Base-by-base conservation (phyloP, 2,888 invertebrate genomes). In the Eumerus sabulonum region DNA sequence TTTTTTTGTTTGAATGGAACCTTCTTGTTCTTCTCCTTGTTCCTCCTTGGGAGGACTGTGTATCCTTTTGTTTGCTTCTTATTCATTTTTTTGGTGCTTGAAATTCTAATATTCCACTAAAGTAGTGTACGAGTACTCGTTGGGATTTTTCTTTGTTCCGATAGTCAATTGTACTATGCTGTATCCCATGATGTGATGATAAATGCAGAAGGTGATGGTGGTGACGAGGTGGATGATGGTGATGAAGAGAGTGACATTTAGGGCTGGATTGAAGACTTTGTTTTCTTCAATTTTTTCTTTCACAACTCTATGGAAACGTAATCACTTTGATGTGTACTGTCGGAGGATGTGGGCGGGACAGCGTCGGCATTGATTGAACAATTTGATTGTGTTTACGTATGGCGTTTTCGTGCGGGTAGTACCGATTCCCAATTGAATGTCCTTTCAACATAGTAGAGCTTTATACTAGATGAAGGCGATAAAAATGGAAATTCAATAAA, bases 161-260 rank as follows among this genome's bases (percentile, higher is more conserved):
- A 47, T 17, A 72, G 45, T 67, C 66, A 57, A 67, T 62, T 66
- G 71, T 62, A 62, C 71, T 53, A 53, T 36, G 36, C 56, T 35
- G 44, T 47, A 62, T 57, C 72, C 63, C 67, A 45, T 67, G 66
- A 67, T 66, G 51, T 16, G 47, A 40, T 36, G 70, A 63, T 60
- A 59, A 60, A 27, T 19, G 16, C 0, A n/a, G 7, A 47, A 4
- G 44, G 35, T 62, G 44, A 18, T 62, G 54, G 57, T 51, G 36
- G 18, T 67, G 72, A 62, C 76, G 62, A 72, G 67, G 48, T 53
- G 47, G 48, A 38, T 56, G 13, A 66, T 63, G 40, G 62, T 36
- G 51, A 51, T 17, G 59, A 51, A 14, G 27, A 50, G 36, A 5
- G 36, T 27, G 27, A 4, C 27, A 27, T 27, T 27, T 27, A 27